Evolutionary conservation across 2,113 vertebrate genomes (phyloP), one percentile per base, ranked within the genome.

Genomic region (Melanocharis versteri): DNA sequence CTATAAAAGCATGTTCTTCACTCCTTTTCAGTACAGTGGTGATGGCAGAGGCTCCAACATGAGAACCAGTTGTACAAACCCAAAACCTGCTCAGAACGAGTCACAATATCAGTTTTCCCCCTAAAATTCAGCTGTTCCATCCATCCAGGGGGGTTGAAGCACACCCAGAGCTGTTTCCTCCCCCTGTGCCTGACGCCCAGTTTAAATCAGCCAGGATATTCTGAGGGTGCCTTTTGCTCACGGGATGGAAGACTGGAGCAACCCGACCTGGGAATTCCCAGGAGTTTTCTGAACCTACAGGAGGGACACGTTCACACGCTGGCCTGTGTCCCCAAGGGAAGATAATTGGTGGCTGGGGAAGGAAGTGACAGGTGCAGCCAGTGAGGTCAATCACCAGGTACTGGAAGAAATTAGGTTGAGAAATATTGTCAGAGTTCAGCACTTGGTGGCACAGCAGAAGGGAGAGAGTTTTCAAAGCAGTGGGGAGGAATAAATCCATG

Each of bases 111-210:
- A 22, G 6, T 11, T 20, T 56, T 60, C 23, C 71, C 80, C 89
- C 66, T 3, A 11, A 66, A 89, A 78, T 66, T 22, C 37, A 83
- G 13, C 47, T 13, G 7, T 44, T 77, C 21, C 53, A 16, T 10
- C 54, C 65, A 8, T 22, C 7, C 53, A 4, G 35, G 33, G 53
- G 57, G 56, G 13, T 0, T 2, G 18, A 77, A 87, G 50, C 37
- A 40, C 8, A 2, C 64, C 66, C 54, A 60, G 27, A 18, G 62
- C 27, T 22, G 80, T 24, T 53, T 11, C 13, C n/a, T 11, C 12
- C 42, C 69, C 15, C 13, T 0, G 1, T 42, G 12, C 2, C 56
- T 45, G 66, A 17, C 15, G 17, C 15, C 35, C 22, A 5, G 0
- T 8, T 71, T 7, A 1, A 27, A 65, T 16, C 75, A 83, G 51